Percentiles rank a stretch among this genome's conserved stretches.
These are phyloP conservation scores for Mustela lutreola DNA, from an alignment of 2,113 vertebrate species.

Conservation along the genomic window DNA sequence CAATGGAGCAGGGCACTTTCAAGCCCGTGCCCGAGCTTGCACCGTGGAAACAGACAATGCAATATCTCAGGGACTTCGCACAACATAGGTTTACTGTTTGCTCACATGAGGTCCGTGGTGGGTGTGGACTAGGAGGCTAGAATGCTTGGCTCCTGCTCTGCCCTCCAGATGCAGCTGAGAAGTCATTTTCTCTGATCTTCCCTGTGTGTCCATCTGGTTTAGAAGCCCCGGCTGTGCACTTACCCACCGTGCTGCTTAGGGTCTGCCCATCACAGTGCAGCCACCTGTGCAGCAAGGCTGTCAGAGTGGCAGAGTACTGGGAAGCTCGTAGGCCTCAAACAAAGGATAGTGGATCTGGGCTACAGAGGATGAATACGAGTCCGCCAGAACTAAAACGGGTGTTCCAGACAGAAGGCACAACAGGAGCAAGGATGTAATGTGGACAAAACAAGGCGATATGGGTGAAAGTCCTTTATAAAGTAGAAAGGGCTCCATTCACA, in stretches of 20 bases:
- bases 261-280: background rate
- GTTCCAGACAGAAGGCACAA: background rate
- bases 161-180: background rate
- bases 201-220: background rate
- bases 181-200: background rate
- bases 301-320: background rate
- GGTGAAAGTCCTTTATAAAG: background rate
- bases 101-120: background rate
- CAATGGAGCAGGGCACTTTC: background rate
- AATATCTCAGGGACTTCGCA: background rate
- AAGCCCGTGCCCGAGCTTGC: background rate
- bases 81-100: background rate
- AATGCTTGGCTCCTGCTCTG: background rate
- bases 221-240: background rate
- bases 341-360: background rate
- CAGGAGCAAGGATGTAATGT: no score
- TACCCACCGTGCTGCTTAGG: background rate
- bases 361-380: background rate
- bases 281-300: background rate
- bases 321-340: background rate
- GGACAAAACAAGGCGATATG: background rate
- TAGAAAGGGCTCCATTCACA: background rate
- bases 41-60: background rate
- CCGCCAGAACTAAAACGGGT: background rate
- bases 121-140: background rate